Evolutionary conservation across 1,140 invertebrate genomes (phyloP), one percentile per base, ranked within the genome.

Genomic region (Lerema accius): DNA sequence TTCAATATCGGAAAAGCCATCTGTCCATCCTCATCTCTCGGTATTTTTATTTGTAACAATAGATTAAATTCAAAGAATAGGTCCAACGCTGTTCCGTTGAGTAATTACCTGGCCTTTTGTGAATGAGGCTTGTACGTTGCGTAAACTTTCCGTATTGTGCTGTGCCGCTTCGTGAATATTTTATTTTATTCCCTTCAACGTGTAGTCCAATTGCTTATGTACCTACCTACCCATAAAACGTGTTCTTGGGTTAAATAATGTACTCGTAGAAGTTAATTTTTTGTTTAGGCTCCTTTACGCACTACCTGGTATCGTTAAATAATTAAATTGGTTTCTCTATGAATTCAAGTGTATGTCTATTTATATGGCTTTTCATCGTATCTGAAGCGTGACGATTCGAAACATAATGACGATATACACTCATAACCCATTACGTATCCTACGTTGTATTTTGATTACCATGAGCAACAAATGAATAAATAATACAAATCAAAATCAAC

Each of bases 21-120:
- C 13, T n/a, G 11, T 32, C 10, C 23, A 55, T 53, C 19, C 23
- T 35, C 45, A 32, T n/a, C 46, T 49, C n/a, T 15, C 15, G 43
- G 45, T 39, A 60, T 40, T 60, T 49, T 60, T 45, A 45, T 45
- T 48, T 60, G 48, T 49, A 23, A 48, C 56, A 49, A 60, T 39
- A 60, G 45, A 39, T 45, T 49, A 48, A 48, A 49, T 60, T 49
- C 39, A 56, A 56, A 43, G 51, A 43, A 56, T 56, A 56, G 37
- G 51, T 40, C 9, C 17, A 39, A 43, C 51, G 37, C 16, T 56
- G 39, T 56, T 56, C 51, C 23, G 51, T 56, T 56, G 39, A 56
- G 51, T 56, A 56, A 56, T 56, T 56, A 56, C 51, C 51, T 43
- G 51, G 26, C 51, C 39, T 56, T 56, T 56, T 56, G 51, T 56